These are phyloP conservation scores for Fundulus diaphanus DNA, from an alignment of 2,797 vertebrate species.

Conservation along the genomic window DNA sequence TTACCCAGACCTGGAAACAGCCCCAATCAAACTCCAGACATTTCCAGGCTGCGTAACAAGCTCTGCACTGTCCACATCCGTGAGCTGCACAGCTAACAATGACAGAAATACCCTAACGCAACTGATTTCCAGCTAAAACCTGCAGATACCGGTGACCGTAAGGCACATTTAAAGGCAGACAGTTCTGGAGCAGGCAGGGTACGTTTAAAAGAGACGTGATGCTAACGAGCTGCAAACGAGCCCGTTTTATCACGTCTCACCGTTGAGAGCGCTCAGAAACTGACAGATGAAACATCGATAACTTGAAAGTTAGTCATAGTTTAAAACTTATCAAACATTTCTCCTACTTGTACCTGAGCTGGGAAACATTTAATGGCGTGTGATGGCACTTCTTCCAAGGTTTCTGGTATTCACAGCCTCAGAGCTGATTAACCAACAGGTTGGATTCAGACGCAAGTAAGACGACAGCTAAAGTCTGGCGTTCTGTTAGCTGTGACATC, in stretches of 20 bases:
- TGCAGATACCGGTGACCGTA: conserved; percentile 26
- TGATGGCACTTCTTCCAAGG: not conserved
- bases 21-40: not conserved
- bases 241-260: conserved; percentile 31
- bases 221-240: conserved; percentile 44
- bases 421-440: not conserved
- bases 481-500: too few relatives aligned
- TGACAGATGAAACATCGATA: not conserved
- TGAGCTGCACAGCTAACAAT: conserved; percentile 30
- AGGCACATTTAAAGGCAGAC: conserved; percentile 24
- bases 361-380: not conserved
- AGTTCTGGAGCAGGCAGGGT: conserved; percentile 8
- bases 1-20: not conserved
- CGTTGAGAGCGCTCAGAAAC: not conserved
- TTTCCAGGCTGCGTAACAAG: not conserved
- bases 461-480: not conserved
- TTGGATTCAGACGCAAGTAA: not conserved
- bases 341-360: not conserved
- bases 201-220: conserved; percentile 1
- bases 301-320: not conserved
- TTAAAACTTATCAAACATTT: not conserved
- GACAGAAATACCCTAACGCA: conserved; percentile 21
- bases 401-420: not conserved
- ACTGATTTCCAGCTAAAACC: conserved; percentile 23
- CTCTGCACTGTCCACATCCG: conserved; percentile 31